These are phyloP conservation scores for Malthinus seriepunctatus DNA, from an alignment of 2,888 invertebrate species.

Conservation along the genomic window DNA sequence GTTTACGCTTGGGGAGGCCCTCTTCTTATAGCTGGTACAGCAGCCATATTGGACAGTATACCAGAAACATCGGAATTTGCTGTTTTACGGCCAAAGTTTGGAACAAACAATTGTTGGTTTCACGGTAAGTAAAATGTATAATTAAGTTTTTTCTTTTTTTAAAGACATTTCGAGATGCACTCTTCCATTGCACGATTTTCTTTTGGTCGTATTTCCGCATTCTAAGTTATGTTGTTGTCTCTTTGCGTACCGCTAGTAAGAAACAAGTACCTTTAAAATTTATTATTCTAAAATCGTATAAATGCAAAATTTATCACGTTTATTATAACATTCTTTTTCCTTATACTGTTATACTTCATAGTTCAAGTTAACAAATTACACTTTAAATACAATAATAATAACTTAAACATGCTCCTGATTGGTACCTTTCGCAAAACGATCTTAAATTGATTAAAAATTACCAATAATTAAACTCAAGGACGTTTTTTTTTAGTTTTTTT, in stretches of 20 bases:
- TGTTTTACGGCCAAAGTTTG: slow-evolving; percentile 78
- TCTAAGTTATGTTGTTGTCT: slow-evolving; percentile 10
- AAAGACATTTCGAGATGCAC: not conserved
- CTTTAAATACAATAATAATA: no score
- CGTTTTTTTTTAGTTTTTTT: no score
- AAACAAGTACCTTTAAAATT: slow-evolving; percentile 7
- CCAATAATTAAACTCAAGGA: no score
- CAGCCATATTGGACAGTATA: slow-evolving; percentile 73
- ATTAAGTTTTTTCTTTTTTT: not conserved
- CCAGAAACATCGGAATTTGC: slow-evolving; percentile 60
- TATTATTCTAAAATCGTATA: slow-evolving; percentile 11
- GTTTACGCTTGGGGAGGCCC: slow-evolving; percentile 88
- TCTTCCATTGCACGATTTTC: slow-evolving; percentile 14
- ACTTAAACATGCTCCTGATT: no score
- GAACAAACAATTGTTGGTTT: slow-evolving; percentile 81
- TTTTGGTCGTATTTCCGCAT: slow-evolving; percentile 18
- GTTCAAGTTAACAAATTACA: no score
- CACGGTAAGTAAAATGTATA: slow-evolving; percentile 61
- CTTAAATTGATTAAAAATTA: not conserved
- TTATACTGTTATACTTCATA: not conserved
- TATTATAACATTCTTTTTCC: slow-evolving; percentile 6
- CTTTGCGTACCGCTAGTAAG: slow-evolving; percentile 12
- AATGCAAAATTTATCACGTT: slow-evolving; percentile 13
- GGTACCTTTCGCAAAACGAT: not conserved
- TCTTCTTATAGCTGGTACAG: slow-evolving; percentile 73